A percentile compares a stretch with the other conserved stretches of the same genome.
These are phyloP conservation scores for Paraplagusia blochii DNA, from an alignment of 2,113 vertebrate genomes.

Conservation along the genomic window DNA sequence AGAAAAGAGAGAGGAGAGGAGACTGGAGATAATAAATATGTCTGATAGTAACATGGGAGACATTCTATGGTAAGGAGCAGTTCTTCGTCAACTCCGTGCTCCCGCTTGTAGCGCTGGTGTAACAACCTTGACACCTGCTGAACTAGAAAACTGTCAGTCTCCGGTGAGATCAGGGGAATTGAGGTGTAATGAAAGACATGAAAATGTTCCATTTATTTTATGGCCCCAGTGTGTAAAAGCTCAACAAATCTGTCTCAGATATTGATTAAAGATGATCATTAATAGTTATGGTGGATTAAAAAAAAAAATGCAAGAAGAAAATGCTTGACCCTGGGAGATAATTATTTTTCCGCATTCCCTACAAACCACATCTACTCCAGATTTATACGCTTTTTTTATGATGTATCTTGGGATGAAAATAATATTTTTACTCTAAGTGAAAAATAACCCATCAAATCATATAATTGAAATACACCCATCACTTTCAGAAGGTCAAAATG, in stretches of 20 bases:
- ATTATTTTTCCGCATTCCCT: not conserved
- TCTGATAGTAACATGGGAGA: constrained; percentile 7
- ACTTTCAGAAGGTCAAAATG: no score
- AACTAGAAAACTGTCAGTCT: constrained; percentile 59
- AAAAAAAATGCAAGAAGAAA: no score
- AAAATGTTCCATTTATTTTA: constrained; percentile 40
- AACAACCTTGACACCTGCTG: constrained; percentile 22
- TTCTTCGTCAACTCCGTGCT: constrained; percentile 28
- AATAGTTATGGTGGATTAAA: constrained; percentile 15
- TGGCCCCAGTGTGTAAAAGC: constrained; percentile 17
- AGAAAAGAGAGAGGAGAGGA: constrained; percentile 9
- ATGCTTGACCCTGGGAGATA: constrained; percentile 15
- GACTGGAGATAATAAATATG: constrained; percentile 29
- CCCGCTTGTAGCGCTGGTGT: constrained; percentile 21
- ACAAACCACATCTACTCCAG: not conserved
- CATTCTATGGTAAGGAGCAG: constrained; percentile 14
- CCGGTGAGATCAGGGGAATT: constrained; percentile 26
- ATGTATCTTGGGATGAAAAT: no score
- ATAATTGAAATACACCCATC: no score
- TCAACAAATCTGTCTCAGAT: not conserved
- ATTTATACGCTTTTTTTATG: no score
- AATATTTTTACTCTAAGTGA: no score
- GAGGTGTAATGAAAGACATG: constrained; percentile 45
- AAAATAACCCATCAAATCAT: no score
- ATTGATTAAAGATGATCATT: constrained; percentile 37